Evolutionary conservation across 2,888 invertebrate species (phyloP), one percentile per base, ranked within the genome.

Genomic region (Bimastos eiseni): DNA sequence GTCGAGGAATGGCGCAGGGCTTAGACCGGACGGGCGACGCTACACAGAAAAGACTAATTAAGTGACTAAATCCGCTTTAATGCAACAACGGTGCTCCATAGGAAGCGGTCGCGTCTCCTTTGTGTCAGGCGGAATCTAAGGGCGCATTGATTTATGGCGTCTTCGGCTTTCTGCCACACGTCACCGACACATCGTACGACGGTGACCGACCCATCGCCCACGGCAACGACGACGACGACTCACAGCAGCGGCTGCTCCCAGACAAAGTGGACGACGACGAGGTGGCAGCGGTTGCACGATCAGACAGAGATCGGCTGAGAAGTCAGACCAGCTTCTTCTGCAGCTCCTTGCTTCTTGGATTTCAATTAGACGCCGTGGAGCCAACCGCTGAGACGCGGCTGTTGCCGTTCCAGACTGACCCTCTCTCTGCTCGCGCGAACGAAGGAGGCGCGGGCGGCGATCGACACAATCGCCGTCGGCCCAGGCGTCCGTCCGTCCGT

Each of bases 71-170:
- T 86, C 86, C 86, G 34, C 34, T 86, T 86, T 86, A 86, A 86
- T 86, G 86, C 86, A 86, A 86, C 86, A 86, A 86, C 86, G 86
- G 86, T 36, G 86, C 86, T 86, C 86, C 86, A 86, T 86, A 36
- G 86, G 86, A 86, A 86, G 86, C 86, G 86, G 86, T 19, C 86
- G 86, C 86, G 21, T 36, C 86, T 37, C 86, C 86, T 86, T 86
- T 86, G 86, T 86, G 86, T 86, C 86, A 86, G 36, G 8, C 86
- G 86, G 86, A 37, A 34, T 86, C 86, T 86, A 34, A 36, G 86
- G 86, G 24, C 34, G 86, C 86, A 34, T 37, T 86, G 86, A 86
- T 86, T 86, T 86, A 86, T 86, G 86, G 86, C 37, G 86, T 19
- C 34, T 86, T 86, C 86, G 86, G 86, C 86, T 86, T 70, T 37